These are phyloP conservation scores for Columba janthina DNA, from an alignment of 2,113 vertebrate species.

Conservation along the genomic window DNA sequence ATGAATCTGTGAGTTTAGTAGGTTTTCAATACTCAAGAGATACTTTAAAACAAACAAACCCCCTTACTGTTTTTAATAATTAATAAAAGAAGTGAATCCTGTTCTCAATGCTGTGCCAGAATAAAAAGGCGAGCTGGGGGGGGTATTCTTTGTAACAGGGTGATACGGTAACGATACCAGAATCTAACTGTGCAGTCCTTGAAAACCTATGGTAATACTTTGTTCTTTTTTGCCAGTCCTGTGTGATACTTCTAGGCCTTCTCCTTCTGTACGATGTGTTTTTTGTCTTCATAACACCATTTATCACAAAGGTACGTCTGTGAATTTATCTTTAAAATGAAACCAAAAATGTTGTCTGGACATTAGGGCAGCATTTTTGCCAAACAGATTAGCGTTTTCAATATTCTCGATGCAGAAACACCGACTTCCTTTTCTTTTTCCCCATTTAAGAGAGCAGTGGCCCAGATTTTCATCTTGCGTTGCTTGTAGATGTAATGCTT, in stretches of 20 bases:
- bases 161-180: neutral
- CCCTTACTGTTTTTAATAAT: too few relatives aligned
- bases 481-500: neutral
- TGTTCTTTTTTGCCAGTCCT: constrained; percentile 79
- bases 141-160: too few relatives aligned
- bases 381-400: neutral
- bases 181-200: neutral
- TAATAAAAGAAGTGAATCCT: neutral
- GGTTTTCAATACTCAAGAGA: neutral
- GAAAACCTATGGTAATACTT: neutral
- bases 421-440: neutral
- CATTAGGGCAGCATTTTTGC: neutral
- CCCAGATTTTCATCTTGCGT: neutral
- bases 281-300: constrained; percentile 99
- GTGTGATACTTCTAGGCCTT: constrained; percentile 92
- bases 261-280: constrained; percentile 96
- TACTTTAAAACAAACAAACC: neutral
- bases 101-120: neutral
- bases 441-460: neutral
- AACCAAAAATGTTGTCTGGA: neutral
- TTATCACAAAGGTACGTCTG: constrained; percentile 88
- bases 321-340: neutral
- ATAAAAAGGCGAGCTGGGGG: neutral
- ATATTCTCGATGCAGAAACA: neutral
- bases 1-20: neutral